Conservation (phyloP, 2,888 invertebrate genomes). For the Calameuta filiformis region DNA sequence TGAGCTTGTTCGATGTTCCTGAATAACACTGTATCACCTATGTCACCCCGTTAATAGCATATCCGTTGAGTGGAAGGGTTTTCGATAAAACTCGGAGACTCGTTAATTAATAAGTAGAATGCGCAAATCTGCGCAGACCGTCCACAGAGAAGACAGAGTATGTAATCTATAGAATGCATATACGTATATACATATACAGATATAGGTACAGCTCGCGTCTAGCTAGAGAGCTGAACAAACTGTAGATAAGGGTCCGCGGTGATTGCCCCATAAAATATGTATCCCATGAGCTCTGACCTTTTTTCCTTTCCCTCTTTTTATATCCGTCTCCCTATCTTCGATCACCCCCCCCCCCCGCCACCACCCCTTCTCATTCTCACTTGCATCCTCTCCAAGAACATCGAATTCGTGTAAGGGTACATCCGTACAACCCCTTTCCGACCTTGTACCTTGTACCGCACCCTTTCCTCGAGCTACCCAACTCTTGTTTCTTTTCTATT, state of each 20-base stretch:
- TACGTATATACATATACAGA: neutral
- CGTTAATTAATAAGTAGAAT: neutral
- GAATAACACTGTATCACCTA: too few relatives aligned
- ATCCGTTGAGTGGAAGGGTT: neutral
- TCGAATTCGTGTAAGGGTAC: neutral
- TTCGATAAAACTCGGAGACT: neutral
- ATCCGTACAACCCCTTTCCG: constrained; percentile 1
- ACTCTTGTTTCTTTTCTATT: neutral
- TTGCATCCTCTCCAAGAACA: constrained; percentile 22
- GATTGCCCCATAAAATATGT: constrained; percentile 65
- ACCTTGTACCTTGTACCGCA: neutral
- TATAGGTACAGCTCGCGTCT: constrained; percentile 23
- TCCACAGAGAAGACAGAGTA: neutral
- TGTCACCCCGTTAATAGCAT: too few relatives aligned
- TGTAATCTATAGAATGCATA: too few relatives aligned
- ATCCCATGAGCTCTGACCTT: constrained; percentile 50
- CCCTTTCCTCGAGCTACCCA: neutral
- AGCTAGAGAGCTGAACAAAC: constrained; percentile 56
- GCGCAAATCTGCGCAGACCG: neutral
- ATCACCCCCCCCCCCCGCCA: constrained; percentile 23
- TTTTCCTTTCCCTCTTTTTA: constrained; percentile 27
- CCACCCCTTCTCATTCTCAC: constrained; percentile 29
- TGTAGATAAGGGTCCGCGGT: constrained; percentile 61
- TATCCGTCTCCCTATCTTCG: constrained; percentile 5
- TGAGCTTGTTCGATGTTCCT: too few relatives aligned